Base-by-base conservation (phyloP, 2,888 invertebrate species). In the Heliconius aoede region DNA sequence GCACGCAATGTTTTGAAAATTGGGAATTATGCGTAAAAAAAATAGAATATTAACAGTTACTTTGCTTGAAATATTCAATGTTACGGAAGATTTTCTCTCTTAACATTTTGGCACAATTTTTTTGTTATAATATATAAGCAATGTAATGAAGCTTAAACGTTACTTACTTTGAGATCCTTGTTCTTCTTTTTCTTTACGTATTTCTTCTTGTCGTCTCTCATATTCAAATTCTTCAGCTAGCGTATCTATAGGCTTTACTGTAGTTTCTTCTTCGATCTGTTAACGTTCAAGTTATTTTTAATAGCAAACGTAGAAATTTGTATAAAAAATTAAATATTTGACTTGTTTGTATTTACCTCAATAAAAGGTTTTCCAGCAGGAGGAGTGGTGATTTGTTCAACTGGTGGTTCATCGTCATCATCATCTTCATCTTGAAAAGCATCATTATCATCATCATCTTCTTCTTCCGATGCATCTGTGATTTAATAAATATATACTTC, bases 221-320 rank as follows among this genome's bases (percentile, higher is more conserved):
- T 94, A 94, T 81, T 91, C 93, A 74, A 93, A 93, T 78, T 94
- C 94, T 21, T 94, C 94, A 3, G 89, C 91, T 46, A 94, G 80
- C 0, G 92, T 90, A 80, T 94, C 90, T 40, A 88, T 85, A 0
- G 92, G 91, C 67, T 87, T 88, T 58, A 89, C 88, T 0, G 89
- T 86, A 0, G 85, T 78, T 64, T 89, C 89, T 46, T 92, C 93
- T 84, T 92, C 94, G n/a, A 93, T 88, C 91, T 86, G 77, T 75
- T 26, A 36, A 65, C 24, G 36, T 36, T 40, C 7, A 36, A 55
- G n/a, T 55, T 9, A 9, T 55, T 55, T 21, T 51, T 51, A 51
- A 51, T n/a, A 55, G n/a, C 21, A n/a, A n/a, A 7, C 18, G 46
- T 46, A 18, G 36, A 11, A 11, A 46, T 18, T 18, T 46, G 32